Evolutionary conservation across 2,113 vertebrate genomes (phyloP), one percentile per base, ranked within the genome.

Genomic region (Tupaia tana): DNA sequence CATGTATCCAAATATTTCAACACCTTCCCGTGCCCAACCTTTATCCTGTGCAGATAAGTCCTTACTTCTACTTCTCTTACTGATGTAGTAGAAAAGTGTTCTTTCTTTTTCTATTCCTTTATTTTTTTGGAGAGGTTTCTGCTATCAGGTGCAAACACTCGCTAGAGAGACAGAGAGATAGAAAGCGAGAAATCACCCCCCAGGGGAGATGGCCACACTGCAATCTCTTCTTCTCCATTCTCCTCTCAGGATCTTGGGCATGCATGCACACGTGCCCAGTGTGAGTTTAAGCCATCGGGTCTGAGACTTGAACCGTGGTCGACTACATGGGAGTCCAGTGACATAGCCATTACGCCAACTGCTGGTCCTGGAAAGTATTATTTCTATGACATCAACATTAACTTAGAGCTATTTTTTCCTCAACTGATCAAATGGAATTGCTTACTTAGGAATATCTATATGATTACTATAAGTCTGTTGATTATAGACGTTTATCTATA

Each of bases 341-440:
- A 43, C 43, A 43, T 43, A 43, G 4, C 43, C 6, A 6, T 43
- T 43, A 43, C 43, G 6, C 43, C 43, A 43, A 43, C 43, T 6
- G 6, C 43, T 43, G 43, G 43, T 43, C 43, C 43, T 43, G 43
- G 61, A 56, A 86, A 29, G 56, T 25, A 74, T 92, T 84, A 56
- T 97, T 96, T 95, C 88, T 92, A 70, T 95, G 93, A 86, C 34
- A 79, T 95, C 12, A 2, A 15, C 6, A 61, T 80, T 77, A 92
- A 90, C 81, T 81, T 67, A 22, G n/a, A 91, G 85, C 2, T 10
- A 52, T 74, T 31, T 69, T 82, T 82, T 74, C 11, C 58, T 25
- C 15, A 61, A 11, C 7, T 87, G 87, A 87, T 59, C 95, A 94
- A 87, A 52, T 9, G 12, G 34, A 67, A 63, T 69, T 69, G 16